Evolutionary conservation across 2,888 invertebrate species (phyloP).

Genomic region (Schrankia costaestrigalis): DNA sequence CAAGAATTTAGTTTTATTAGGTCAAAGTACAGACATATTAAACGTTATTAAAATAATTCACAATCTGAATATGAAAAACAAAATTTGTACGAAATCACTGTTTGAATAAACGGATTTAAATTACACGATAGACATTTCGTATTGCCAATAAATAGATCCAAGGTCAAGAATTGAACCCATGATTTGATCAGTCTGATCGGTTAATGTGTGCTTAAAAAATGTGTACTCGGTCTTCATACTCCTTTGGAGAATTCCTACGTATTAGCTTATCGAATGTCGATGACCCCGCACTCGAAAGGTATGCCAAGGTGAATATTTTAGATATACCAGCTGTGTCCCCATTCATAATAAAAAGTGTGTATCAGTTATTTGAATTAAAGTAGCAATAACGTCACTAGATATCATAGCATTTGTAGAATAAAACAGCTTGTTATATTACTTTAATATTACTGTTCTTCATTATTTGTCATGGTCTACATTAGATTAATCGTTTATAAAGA

Average conservation of each 20-base stretch:
- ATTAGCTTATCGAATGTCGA: conserved; percentile 56
- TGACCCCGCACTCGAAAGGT: conserved; percentile 62
- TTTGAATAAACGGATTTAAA: no score
- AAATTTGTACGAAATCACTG: no score
- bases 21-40: no score
- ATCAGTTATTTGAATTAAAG: not conserved
- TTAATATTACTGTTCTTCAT: conserved; percentile 6
- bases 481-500: no score
- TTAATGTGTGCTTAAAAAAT: no score
- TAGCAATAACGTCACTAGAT: conserved; percentile 1
- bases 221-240: conserved; percentile 4
- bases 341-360: conserved; percentile 3
- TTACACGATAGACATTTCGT: no score
- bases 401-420: conserved; percentile 13
- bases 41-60: no score
- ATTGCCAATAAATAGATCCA: no score
- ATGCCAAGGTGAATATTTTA: conserved; percentile 53
- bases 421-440: conserved; percentile 10
- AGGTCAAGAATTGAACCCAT: no score
- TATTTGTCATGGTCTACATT: conserved; percentile 12
- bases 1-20: no score
- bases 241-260: conserved; percentile 3
- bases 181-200: no score
- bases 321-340: conserved; percentile 5
- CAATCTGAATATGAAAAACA: no score